Evolutionary conservation across 2,113 vertebrate species (phyloP).

Genomic region (Petromus typicus): DNA sequence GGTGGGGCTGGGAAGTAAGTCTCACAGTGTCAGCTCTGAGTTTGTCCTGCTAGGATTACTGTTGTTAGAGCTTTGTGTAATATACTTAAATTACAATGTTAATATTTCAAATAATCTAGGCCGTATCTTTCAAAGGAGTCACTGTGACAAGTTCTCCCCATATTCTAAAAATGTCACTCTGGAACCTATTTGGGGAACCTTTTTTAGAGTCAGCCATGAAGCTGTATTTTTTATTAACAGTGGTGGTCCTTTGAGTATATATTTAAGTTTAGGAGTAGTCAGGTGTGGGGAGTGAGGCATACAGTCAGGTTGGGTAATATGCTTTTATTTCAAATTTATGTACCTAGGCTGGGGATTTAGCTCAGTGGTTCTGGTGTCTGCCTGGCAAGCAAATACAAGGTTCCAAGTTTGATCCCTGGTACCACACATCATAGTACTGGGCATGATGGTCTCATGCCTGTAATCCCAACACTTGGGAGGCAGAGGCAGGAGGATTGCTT

Average conservation of each 20-base stretch:
- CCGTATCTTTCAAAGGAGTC: neutral
- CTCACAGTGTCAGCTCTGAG: neutral
- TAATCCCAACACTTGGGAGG: too few species aligned
- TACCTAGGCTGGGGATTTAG: neutral
- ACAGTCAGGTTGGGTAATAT: neutral
- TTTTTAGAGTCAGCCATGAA: neutral
- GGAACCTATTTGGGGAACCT: neutral
- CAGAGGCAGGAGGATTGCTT: too few species aligned
- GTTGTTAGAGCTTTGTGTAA: neutral
- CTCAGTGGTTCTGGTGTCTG: too few species aligned
- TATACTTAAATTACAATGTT: neutral
- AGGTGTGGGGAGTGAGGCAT: neutral
- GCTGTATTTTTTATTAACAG: neutral
- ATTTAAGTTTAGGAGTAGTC: neutral
- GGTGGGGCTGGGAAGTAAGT: slow-evolving; percentile 97
- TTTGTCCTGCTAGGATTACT: neutral
- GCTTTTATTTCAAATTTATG: neutral
- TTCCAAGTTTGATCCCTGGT: too few species aligned
- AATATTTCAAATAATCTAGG: neutral
- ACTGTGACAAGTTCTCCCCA: neutral
- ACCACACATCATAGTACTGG: too few species aligned
- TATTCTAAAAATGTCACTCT: neutral
- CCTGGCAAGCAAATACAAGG: too few species aligned
- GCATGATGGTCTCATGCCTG: too few species aligned
- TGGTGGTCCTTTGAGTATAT: neutral